Evolutionary conservation across 2,888 invertebrate species (phyloP).

Genomic region (Metopia argyrocephala): DNA sequence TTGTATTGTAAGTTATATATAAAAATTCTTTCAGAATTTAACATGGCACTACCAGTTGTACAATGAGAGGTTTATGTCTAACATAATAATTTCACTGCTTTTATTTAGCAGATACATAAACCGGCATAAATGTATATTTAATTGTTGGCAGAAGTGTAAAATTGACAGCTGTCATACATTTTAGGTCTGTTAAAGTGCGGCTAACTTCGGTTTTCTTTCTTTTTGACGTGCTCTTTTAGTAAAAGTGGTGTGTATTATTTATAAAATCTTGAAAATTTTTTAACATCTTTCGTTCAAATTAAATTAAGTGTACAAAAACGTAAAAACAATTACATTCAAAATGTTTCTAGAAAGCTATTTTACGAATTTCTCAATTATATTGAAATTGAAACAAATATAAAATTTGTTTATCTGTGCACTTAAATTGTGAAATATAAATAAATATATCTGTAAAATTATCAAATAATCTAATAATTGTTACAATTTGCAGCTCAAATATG

Average conservation of each 20-base stretch:
- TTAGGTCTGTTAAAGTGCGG: slow-evolving; percentile 55
- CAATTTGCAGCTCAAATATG: slow-evolving; percentile 82
- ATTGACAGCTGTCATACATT: slow-evolving; percentile 49
- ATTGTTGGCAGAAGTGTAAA: slow-evolving; percentile 62
- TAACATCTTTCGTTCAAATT: slow-evolving; percentile 68
- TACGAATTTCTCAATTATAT: slow-evolving; percentile 6
- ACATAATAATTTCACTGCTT: background rate
- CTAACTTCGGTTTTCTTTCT: slow-evolving; percentile 75
- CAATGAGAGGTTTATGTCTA: background rate
- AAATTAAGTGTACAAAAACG: slow-evolving; percentile 43
- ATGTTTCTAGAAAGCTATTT: slow-evolving; percentile 62
- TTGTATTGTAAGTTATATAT: too few species aligned
- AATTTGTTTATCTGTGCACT: slow-evolving; percentile 66
- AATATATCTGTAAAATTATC: background rate
- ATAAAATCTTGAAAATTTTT: slow-evolving; percentile 70
- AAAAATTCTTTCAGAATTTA: too few species aligned
- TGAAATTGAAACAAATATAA: background rate
- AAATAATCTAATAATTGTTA: slow-evolving; percentile 5
- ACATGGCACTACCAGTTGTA: too few species aligned
- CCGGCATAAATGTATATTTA: slow-evolving; percentile 49
- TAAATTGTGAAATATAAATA: background rate
- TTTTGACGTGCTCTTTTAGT: slow-evolving; percentile 76
- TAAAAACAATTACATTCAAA: slow-evolving; percentile 22
- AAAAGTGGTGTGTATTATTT: slow-evolving; percentile 73
- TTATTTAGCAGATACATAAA: slow-evolving; percentile 42